Percentiles rank a stretch among this genome's conserved stretches.
Conservation (phyloP, 2,797 vertebrate species). For the Acanthornis magna region DNA sequence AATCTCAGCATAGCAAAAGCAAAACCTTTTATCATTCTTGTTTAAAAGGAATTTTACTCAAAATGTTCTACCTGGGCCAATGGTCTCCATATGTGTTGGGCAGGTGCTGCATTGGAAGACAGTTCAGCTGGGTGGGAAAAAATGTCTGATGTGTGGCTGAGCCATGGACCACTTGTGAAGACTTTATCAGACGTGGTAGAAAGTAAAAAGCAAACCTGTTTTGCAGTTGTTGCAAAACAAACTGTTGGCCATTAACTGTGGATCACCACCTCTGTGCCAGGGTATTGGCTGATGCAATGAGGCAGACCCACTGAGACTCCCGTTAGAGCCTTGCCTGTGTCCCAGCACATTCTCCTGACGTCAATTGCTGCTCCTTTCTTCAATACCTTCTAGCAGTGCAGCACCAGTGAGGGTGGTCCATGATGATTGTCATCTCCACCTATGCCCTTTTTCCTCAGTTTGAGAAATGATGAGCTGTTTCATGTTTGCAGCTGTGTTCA, state of each 20-base stretch:
- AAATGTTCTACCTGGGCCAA: background rate
- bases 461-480: background rate
- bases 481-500: background rate
- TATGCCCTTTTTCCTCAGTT: background rate
- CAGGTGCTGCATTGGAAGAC: background rate
- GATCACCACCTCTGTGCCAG: background rate
- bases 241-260: background rate
- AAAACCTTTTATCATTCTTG: fast-evolving
- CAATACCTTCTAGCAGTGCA: background rate
- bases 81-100: background rate
- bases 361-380: background rate
- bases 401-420: background rate
- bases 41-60: background rate
- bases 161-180: background rate
- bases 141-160: background rate
- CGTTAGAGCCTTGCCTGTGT: background rate
- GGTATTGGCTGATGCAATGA: background rate
- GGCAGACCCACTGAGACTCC: fast-evolving
- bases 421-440: background rate
- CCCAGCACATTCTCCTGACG: background rate
- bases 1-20: background rate
- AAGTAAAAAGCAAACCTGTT: background rate
- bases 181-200: background rate
- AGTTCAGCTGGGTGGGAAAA: background rate
- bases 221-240: background rate